phyloP scores from a whole-genome alignment of 35 echinoderm and acorn worm species.

The Acanthaster planci region DNA sequence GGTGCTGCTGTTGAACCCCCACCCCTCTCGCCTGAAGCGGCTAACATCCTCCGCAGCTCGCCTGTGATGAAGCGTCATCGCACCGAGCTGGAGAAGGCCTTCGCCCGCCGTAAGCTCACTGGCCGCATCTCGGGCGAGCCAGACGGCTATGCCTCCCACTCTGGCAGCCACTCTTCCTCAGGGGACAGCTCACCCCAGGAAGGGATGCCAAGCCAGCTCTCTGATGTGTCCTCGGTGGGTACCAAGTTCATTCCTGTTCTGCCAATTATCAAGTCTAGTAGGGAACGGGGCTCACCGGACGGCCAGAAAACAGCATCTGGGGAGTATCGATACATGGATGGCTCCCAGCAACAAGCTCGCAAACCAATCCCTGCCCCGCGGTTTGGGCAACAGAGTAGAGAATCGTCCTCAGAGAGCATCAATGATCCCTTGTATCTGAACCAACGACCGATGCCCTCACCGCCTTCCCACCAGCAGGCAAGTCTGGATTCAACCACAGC shows the following conservation, averaged over 20 bases:
- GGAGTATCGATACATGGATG: constrained; percentile 34
- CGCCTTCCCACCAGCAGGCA: constrained; percentile 19
- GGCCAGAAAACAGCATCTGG: constrained; percentile 9
- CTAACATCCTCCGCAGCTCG: constrained; percentile 28
- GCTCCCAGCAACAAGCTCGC: constrained; percentile 4
- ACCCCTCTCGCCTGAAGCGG: neutral
- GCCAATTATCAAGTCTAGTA: constrained; percentile 17
- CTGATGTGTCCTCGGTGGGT: constrained; percentile 19
- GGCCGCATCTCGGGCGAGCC: constrained; percentile 33
- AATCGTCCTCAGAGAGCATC: constrained; percentile 49
- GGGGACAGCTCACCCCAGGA: constrained; percentile 11
- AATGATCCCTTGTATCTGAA: constrained; percentile 18
- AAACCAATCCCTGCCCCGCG: constrained; percentile 54
- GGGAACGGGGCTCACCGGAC: constrained; percentile 47
- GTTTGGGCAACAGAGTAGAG: constrained; percentile 10
- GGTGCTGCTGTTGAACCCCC: neutral
- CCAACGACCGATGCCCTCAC: constrained; percentile 51
- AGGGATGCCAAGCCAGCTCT: constrained; percentile 10
- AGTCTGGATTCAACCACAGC: neutral
- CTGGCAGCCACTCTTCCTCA: constrained; percentile 33
- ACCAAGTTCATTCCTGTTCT: constrained; percentile 30
- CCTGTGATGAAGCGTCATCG: constrained; percentile 44
- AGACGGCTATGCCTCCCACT: constrained; percentile 21
- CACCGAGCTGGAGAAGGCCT: constrained; percentile 55
- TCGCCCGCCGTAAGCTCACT: constrained; percentile 51